phyloP scores from a whole-genome alignment of 1,140 invertebrate genomes.

The Brachionus asplanchnoidis region DNA sequence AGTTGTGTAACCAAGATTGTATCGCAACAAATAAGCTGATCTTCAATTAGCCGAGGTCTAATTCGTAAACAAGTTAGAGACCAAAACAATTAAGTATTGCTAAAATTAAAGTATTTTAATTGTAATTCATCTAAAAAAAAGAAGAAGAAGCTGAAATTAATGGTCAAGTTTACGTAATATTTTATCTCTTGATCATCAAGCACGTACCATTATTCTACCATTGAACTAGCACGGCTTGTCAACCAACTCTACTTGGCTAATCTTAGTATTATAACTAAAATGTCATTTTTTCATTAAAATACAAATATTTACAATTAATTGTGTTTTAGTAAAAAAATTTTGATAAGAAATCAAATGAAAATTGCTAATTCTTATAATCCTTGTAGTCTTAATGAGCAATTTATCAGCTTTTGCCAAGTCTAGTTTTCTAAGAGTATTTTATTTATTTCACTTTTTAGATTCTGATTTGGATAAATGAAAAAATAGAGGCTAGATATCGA shows the following conservation, averaged over 20 bases:
- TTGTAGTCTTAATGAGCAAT: neutral
- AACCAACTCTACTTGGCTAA: neutral
- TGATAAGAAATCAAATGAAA: conserved; percentile 10
- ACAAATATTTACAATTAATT: conserved; percentile 24
- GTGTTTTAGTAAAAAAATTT: neutral
- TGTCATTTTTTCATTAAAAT: conserved; percentile 17
- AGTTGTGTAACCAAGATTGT: conserved; percentile 20
- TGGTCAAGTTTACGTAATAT: neutral
- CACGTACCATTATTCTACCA: neutral
- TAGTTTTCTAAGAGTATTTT: neutral
- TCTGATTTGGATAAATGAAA: neutral
- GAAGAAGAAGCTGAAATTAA: neutral
- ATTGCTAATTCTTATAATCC: conserved; percentile 19
- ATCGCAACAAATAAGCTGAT: neutral
- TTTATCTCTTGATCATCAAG: neutral
- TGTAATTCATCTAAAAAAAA: conserved; percentile 31
- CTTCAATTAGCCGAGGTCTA: neutral
- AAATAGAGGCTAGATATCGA: neutral
- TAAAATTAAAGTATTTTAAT: conserved; percentile 24
- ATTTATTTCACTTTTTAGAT: neutral
- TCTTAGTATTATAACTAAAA: conserved; percentile 29
- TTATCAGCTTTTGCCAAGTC: neutral
- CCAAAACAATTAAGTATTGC: neutral
- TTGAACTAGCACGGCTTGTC: neutral
- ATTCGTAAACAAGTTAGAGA: conserved; percentile 4